Base-by-base conservation (phyloP, 2,888 invertebrate species). In the Cheilosia grossa region DNA sequence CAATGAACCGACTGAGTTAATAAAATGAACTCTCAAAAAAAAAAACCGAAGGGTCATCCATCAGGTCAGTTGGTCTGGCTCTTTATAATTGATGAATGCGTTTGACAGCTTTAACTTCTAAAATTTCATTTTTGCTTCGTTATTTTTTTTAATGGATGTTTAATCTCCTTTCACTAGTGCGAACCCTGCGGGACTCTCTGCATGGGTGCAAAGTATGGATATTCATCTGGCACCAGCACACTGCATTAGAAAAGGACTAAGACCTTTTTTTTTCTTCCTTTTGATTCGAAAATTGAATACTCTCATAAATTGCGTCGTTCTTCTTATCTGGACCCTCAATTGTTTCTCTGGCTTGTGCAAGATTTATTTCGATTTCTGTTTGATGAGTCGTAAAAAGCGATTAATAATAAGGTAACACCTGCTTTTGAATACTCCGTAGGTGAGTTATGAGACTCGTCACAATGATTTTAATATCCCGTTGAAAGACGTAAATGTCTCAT, bases 41-140 rank as follows among this genome's bases (percentile, higher is more conserved):
- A 24, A 33, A 37, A 10, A 40, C 37, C 40, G 1, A 4, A 17
- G 42, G 15, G 30, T 64, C 17, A 66, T 75, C 58, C 40, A 66
- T 67, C 37, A 66, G 37, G 2, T 40, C 40, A 49, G n/a, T 17
- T 17, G 21, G 21, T 27, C 59, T 51, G 17, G 15, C 17, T 13
- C 37, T 53, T 61, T 30, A 51, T 54, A 30, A 67, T 30, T 44
- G 53, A 67, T 56, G 59, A 74, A 74, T 80, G 74, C 59, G 58
- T 75, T 66, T 75, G 74, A 75, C 74, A 37, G 56, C 24, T 49
- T 27, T 37, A 58, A 58, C 40, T 33, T 58, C 27, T 56, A 40
- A 56, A 58, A 66, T 67, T 74, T 58, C 4, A 51, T 56, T 64
- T 58, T 4, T 40, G 33, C 37, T 64, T 2, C 30, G 37, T 37